phyloP scores from a whole-genome alignment of 2,113 vertebrate species.

The Mionectes macconnelli region DNA sequence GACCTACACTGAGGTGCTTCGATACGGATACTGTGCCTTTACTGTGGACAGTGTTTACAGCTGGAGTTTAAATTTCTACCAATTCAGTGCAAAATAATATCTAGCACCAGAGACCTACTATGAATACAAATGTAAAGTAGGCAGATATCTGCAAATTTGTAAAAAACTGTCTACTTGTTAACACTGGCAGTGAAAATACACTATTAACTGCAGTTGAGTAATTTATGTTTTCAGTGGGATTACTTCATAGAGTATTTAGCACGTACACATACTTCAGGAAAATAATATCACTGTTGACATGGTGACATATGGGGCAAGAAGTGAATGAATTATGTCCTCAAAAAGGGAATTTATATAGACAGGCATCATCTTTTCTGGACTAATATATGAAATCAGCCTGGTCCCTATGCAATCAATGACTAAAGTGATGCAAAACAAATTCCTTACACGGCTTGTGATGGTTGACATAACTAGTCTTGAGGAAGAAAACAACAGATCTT shows the following conservation, averaged over 20 bases:
- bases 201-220: background rate
- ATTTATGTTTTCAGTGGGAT: background rate
- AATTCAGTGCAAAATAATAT: background rate
- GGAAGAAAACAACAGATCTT: background rate
- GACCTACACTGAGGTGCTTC: background rate
- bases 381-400: background rate
- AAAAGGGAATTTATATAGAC: background rate
- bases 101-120: background rate
- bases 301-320: background rate
- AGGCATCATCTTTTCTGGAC: background rate
- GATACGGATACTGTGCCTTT: background rate
- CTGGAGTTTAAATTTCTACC: background rate
- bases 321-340: background rate
- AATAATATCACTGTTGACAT: background rate
- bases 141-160: background rate
- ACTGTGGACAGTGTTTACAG: background rate
- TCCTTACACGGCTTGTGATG: background rate
- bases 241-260: background rate
- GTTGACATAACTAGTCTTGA: background rate
- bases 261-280: background rate
- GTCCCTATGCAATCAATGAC: background rate
- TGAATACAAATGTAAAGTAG: constrained; percentile 20
- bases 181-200: background rate
- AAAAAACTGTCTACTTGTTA: background rate
- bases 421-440: background rate